Base-by-base conservation (phyloP, 2,113 vertebrate species). In the Perca flavescens region DNA sequence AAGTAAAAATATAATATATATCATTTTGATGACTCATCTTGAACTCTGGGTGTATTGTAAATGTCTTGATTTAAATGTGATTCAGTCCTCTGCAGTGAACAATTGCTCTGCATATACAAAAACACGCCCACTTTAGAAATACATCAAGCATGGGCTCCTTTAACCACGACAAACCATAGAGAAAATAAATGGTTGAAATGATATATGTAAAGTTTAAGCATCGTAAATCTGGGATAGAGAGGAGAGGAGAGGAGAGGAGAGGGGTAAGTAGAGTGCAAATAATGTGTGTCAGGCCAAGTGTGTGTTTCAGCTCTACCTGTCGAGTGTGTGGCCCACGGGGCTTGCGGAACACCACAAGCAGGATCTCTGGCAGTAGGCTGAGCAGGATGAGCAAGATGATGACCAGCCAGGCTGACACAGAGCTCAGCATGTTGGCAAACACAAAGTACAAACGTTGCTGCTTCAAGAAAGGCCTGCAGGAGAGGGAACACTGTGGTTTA, bases 391-490 rank as follows among this genome's bases (percentile, higher is more conserved):
- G 97, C 89, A 98, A 93, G 88, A 99, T 95, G 95, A 99, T 97
- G 90, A 96, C 96, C 94, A 99, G 94, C 98, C 98, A 99, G 2
- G 95, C 95, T 2, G 98, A 97, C 84, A 97, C 94, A 0, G 97
- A 99, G 91, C 97, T 97, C 89, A 99, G 95, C 96, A 99, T 97
- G 82, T 98, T 97, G 87, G 97, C 97, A 92, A 99, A 99, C 88
- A 99, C 96, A 91, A 97, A 99, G 94, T 98, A 98, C 95, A 99
- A 96, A 92, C 97, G 96, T 89, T 99, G 98, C 89, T 99, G 97
- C 88, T 91, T 96, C 92, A 99, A 94, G 94, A 99, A 99, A 83
- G 98, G 98, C 98, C 98, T 99, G 91, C 17, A 89, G 87, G 81
- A 94, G 40, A 82, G 70, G 56, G 40, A 69, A 82, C 21, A 65